Evolutionary conservation across 2,888 invertebrate species (phyloP).

Genomic region (Danaus chrysippus): DNA sequence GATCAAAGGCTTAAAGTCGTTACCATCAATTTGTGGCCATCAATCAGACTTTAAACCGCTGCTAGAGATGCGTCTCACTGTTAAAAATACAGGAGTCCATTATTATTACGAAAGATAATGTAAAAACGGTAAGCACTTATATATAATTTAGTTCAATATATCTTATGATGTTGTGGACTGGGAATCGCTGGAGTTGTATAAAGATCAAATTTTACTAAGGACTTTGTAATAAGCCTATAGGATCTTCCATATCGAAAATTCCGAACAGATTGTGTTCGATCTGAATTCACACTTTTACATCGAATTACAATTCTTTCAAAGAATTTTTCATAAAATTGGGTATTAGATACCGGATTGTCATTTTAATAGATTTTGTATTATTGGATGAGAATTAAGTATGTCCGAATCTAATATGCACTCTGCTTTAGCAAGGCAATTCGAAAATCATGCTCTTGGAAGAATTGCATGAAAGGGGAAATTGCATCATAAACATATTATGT

Average conservation of each 20-base stretch:
- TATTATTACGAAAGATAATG: constrained; percentile 1
- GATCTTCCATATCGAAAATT: constrained; percentile 2
- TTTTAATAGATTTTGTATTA: too few relatives aligned
- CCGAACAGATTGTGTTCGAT: constrained; percentile 3
- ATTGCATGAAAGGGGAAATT: too few relatives aligned
- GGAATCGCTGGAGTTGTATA: constrained; percentile 4
- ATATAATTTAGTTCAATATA: constrained; percentile 7
- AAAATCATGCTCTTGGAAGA: too few relatives aligned
- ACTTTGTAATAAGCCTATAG: constrained; percentile 5
- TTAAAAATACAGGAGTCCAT: constrained; percentile 1
- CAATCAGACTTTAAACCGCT: constrained; percentile 6
- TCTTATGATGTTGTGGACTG: not conserved
- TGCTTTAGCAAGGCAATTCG: too few relatives aligned
- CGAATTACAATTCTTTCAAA: not conserved
- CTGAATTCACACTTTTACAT: constrained; percentile 1
- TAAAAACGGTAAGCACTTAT: constrained; percentile 2
- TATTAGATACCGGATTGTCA: too few relatives aligned
- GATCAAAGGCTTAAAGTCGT: constrained; percentile 1
- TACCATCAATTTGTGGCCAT: constrained; percentile 6
- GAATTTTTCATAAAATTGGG: not conserved
- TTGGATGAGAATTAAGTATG: too few relatives aligned
- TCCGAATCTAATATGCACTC: too few relatives aligned
- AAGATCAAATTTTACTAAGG: constrained; percentile 8
- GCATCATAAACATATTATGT: too few relatives aligned
- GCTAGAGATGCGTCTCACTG: not conserved